Conservation (phyloP, 2,888 invertebrate genomes). For the Hetaerina titia region DNA sequence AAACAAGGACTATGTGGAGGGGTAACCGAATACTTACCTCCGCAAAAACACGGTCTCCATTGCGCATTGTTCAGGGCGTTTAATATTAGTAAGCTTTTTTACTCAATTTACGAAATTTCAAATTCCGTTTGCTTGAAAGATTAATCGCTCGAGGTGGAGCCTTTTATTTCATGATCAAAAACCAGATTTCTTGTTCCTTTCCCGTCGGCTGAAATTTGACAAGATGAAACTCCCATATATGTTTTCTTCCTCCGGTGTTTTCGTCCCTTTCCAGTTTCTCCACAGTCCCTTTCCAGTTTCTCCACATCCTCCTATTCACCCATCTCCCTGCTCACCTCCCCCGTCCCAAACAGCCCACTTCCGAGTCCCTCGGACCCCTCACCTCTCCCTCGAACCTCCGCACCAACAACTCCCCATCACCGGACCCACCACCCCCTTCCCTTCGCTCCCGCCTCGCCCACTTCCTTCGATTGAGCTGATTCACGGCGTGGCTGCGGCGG, state of each 20-base stretch:
- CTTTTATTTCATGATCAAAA: background rate
- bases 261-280: background rate
- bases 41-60: no score
- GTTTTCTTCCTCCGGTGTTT: background rate
- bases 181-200: background rate
- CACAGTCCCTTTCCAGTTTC: background rate
- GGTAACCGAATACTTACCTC: no score
- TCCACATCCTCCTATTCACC: background rate
- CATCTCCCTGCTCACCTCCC: background rate
- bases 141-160: background rate
- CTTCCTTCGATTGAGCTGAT: constrained; percentile 39
- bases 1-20: no score
- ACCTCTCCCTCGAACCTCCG: background rate
- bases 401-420: background rate
- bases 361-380: background rate
- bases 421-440: background rate
- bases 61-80: no score
- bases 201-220: background rate
- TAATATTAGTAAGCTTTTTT: no score
- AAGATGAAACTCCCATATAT: background rate
- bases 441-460: background rate
- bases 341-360: background rate
- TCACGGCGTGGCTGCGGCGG: background rate
- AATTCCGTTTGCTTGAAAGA: background rate
- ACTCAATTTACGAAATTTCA: no score